Evolutionary conservation across 2,797 vertebrate genomes (phyloP).

Genomic region (Bovichtus variegatus): DNA sequence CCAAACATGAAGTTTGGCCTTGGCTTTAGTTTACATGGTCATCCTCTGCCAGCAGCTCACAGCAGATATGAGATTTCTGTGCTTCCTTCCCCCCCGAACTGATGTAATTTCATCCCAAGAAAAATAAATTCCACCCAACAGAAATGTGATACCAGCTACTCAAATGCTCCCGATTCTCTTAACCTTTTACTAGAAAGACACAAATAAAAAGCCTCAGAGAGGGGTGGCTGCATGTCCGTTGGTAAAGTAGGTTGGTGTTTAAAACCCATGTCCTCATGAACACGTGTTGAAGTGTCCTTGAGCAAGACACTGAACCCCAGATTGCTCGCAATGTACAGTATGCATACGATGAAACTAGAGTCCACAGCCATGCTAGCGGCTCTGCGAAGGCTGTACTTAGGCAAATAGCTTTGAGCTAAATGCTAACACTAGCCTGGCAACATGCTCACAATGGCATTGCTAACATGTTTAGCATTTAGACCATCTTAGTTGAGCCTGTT

Average conservation of each 20-base stretch:
- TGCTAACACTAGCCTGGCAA: constrained; percentile 4
- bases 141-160: background rate
- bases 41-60: constrained; percentile 11
- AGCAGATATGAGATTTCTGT: constrained; percentile 16
- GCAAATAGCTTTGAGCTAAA: background rate
- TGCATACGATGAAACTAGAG: constrained; percentile 22
- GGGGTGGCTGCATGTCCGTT: background rate
- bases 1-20: constrained; percentile 12
- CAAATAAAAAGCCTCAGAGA: background rate
- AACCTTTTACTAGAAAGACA: background rate
- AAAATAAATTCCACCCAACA: too few relatives aligned
- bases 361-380: background rate
- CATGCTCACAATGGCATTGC: background rate
- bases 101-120: too few relatives aligned
- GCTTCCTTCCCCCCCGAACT: background rate
- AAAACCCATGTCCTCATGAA: background rate
- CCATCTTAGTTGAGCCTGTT: background rate
- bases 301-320: constrained; percentile 11
- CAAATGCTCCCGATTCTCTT: background rate
- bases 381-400: background rate
- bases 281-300: constrained; percentile 15
- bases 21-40: constrained; percentile 1
- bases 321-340: constrained; percentile 12
- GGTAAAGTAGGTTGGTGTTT: background rate
- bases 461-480: background rate